Percentiles rank a stretch among this genome's conserved stretches.
Conservation (phyloP, 2,797 vertebrate genomes). For the Epinephelus malabaricus region DNA sequence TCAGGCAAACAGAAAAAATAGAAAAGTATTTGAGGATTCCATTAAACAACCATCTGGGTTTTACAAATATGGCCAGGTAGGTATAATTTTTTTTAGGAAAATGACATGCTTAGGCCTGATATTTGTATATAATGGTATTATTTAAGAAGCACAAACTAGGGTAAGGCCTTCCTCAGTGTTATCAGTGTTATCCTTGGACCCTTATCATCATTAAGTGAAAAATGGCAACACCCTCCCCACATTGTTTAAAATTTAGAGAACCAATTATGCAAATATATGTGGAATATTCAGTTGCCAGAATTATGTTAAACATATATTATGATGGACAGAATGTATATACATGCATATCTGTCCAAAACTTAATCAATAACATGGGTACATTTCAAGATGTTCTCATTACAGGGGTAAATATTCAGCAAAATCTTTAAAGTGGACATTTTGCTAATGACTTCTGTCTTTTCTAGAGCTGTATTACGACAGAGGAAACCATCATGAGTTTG, state of each 20-base stretch:
- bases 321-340: background rate
- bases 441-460: constrained; percentile 1
- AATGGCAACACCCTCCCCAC: background rate
- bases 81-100: background rate
- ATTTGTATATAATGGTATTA: background rate
- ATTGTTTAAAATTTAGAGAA: background rate
- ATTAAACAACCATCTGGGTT: background rate
- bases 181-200: too few species aligned
- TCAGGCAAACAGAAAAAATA: background rate
- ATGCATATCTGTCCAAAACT: background rate
- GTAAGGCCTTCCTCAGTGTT: background rate
- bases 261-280: too few species aligned
- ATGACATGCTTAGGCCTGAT: background rate
- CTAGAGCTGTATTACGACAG: constrained; percentile 97
- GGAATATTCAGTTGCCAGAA: background rate
- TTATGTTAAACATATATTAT: background rate
- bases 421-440: background rate
- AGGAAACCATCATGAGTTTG: constrained; percentile 98
- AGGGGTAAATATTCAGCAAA: background rate
- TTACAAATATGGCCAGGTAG: background rate
- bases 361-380: background rate
- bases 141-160: background rate
- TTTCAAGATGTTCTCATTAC: background rate
- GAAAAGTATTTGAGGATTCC: background rate
- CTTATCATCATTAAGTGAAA: background rate